Conservation (phyloP, 2,888 invertebrate genomes). For the Hedychridium roseum region DNA sequence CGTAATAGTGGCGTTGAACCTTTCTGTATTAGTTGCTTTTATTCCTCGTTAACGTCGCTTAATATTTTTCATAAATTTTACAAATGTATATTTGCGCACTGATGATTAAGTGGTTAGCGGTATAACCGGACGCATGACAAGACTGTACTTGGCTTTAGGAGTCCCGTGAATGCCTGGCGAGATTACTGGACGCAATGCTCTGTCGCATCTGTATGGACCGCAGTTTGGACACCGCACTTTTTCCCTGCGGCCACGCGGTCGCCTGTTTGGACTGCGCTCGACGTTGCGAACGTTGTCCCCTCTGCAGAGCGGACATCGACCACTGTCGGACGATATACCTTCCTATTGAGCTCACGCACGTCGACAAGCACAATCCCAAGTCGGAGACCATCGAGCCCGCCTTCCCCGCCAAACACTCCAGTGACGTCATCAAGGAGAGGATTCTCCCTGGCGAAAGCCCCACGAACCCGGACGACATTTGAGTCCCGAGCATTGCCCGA, state of each 20-base stretch:
- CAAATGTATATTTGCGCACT: no score
- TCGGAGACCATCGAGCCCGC: constrained; percentile 38
- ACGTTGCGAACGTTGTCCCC: constrained; percentile 78
- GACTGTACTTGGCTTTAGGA: constrained; percentile 54
- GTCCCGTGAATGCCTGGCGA: constrained; percentile 67
- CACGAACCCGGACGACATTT: constrained; percentile 46
- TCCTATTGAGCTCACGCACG: constrained; percentile 69
- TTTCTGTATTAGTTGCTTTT: no score
- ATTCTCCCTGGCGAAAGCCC: constrained; percentile 36
- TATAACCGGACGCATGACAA: background rate
- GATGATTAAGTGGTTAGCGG: no score
- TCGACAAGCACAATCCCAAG: constrained; percentile 54
- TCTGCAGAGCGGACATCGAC: constrained; percentile 77
- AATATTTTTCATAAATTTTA: no score
- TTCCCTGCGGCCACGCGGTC: constrained; percentile 89
- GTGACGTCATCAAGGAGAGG: constrained; percentile 44
- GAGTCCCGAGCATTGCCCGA: constrained; percentile 38
- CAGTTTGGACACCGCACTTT: constrained; percentile 82
- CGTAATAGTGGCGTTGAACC: no score
- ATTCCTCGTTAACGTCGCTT: no score
- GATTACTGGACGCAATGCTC: constrained; percentile 74
- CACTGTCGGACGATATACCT: constrained; percentile 77
- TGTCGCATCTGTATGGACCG: constrained; percentile 91
- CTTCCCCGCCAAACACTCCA: constrained; percentile 33
- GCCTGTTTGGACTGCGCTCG: constrained; percentile 81